A percentile compares a stretch with the other conserved stretches of the same genome.
Conservation (phyloP, 2,113 vertebrate species). For the Xenopus borealis region DNA sequence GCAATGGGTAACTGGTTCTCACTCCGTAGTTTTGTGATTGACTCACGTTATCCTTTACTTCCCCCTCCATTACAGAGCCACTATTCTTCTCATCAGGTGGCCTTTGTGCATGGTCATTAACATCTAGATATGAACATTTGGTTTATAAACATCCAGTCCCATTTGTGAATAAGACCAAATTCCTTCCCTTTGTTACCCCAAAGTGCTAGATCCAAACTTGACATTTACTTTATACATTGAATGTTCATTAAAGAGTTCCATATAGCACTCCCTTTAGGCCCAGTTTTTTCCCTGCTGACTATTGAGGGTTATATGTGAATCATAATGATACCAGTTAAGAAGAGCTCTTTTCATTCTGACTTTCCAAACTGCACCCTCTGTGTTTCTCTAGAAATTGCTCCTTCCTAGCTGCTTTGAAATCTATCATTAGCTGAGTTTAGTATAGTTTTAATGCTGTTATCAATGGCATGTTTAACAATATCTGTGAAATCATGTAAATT, state of each 20-base stretch:
- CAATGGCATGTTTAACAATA: slow-evolving; percentile 4
- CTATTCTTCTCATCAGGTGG: slow-evolving; percentile 46
- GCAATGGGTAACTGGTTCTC: slow-evolving; percentile 59
- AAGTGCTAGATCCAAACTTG: neutral
- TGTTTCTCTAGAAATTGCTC: neutral
- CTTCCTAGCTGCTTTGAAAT: neutral
- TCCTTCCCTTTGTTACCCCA: neutral
- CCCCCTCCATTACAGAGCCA: slow-evolving; percentile 31
- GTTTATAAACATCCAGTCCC: slow-evolving; percentile 11
- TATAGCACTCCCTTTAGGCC: neutral
- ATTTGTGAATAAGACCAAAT: neutral
- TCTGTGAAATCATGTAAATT: neutral
- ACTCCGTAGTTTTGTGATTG: slow-evolving; percentile 33
- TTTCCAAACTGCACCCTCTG: neutral
- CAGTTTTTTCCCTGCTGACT: neutral
- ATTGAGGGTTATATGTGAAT: neutral
- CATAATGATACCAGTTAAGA: neutral
- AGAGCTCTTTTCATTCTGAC: neutral
- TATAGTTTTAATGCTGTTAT: slow-evolving; percentile 65
- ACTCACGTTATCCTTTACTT: slow-evolving; percentile 54
- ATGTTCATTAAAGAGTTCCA: neutral
- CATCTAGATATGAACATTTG: slow-evolving; percentile 5
- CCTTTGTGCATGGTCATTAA: slow-evolving; percentile 24
- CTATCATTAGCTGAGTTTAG: slow-evolving; percentile 65
- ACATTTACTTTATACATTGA: slow-evolving; percentile 10